These are phyloP conservation scores for Hylomyscus alleni DNA, from an alignment of 2,797 vertebrate genomes.

Conservation along the genomic window DNA sequence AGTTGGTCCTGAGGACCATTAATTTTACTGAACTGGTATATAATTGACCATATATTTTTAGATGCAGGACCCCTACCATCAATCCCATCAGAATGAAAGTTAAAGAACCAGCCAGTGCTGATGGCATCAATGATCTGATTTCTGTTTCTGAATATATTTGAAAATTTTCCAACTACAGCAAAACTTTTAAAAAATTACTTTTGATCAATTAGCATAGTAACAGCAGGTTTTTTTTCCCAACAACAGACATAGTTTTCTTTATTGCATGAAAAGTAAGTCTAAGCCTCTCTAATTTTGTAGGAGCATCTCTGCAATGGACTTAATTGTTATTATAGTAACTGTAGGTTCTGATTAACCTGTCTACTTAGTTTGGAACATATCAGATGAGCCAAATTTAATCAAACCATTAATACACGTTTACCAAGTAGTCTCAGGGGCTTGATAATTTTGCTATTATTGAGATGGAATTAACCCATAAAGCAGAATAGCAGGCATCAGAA, in stretches of 20 bases:
- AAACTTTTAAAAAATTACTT: neutral
- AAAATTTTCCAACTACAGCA: too few relatives aligned
- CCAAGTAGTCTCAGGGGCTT: neutral
- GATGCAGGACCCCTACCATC: neutral
- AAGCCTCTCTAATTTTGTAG: neutral
- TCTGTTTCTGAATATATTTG: neutral
- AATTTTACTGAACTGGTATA: neutral
- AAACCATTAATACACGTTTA: neutral
- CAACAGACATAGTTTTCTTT: neutral
- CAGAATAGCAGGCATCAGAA: neutral
- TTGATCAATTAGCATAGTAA: neutral
- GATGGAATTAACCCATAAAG: neutral
- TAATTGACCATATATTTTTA: neutral
- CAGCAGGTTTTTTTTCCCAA: neutral
- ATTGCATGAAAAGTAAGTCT: neutral
- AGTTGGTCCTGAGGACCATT: neutral
- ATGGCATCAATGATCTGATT: neutral
- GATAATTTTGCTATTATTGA: too few relatives aligned
- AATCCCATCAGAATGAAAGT: neutral
- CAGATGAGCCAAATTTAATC: neutral
- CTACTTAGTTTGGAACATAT: neutral
- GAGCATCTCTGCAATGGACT: neutral
- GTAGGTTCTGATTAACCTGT: neutral
- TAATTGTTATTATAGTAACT: neutral
- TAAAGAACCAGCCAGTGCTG: neutral